A percentile compares a stretch with the other conserved stretches of the same genome.
phyloP scores from a whole-genome alignment of 2,888 invertebrate species.

The Diadromus collaris region DNA sequence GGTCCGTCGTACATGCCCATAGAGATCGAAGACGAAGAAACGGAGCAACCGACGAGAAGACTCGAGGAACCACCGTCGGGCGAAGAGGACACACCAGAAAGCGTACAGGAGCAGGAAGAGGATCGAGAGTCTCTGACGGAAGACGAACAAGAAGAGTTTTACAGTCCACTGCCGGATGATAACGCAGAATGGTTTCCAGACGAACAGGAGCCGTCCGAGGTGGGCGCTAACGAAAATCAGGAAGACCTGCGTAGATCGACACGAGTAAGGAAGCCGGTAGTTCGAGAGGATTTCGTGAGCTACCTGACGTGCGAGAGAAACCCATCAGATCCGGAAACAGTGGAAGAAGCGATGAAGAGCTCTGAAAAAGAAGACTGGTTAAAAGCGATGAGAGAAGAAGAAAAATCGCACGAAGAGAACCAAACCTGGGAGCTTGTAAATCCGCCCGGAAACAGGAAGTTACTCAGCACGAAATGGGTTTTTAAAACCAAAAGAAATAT shows the following conservation, averaged over 20 bases:
- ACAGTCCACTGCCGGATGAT: background rate
- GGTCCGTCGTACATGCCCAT: background rate
- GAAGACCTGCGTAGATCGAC: background rate
- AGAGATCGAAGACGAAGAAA: background rate
- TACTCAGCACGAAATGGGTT: conserved; percentile 12
- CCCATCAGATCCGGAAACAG: conserved; percentile 9
- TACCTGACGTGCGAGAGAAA: background rate
- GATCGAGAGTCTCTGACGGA: background rate
- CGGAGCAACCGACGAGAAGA: background rate
- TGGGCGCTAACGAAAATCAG: background rate
- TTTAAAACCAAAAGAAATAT: conserved; percentile 18
- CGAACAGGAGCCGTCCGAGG: background rate
- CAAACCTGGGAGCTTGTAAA: conserved; percentile 14
- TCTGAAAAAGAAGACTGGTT: background rate
- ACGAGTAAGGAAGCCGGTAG: background rate
- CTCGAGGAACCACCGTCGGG: background rate
- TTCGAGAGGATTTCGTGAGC: background rate
- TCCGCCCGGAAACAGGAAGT: background rate
- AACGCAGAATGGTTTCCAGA: conserved; percentile 2
- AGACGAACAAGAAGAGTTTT: background rate
- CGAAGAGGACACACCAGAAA: background rate
- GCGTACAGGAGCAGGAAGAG: background rate
- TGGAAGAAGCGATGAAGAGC: conserved; percentile 10
- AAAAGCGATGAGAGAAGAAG: conserved; percentile 22
- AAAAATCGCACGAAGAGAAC: conserved; percentile 1